Base-by-base conservation (phyloP, 2,888 invertebrate genomes). In the Zeuzera pyrina region DNA sequence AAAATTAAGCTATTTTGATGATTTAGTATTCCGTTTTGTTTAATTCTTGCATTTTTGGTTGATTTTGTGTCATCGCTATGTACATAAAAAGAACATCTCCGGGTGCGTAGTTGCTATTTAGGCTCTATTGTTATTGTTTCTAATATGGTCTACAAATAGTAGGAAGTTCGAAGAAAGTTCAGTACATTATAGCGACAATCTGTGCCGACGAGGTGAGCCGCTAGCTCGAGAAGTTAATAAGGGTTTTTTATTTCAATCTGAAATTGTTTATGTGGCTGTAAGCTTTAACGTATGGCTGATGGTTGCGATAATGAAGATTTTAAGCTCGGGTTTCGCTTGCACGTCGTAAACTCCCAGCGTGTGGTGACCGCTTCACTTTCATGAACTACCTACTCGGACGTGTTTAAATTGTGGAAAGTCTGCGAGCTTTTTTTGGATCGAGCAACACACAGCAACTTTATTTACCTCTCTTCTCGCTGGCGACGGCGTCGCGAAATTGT, bases 291-390 rank as follows among this genome's bases (percentile, higher is more conserved):
- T 57, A 65, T 56, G 49, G 57, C 53, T 52, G 66, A 63, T 64
- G 59, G 52, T 43, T 37, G 54, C 48, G 66, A 70, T 72, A 68
- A 69, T 70, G 64, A 66, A 67, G 69, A 66, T 54, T 57, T 63
- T 53, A 59, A 61, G 67, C 50, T 71, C 69, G 43, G 49, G 62
- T 74, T 72, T 60, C 70, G 51, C 44, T 42, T 45, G 52, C 65
- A 63, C 63, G 62, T 60, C 57, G 61, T 58, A 53, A 57, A 52
- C 36, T 49, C 61, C 37, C 64, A 61, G 58, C 59, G 57, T 57
- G 63, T 43, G 57, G 57, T 27, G 28, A 30, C 33, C 48, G 47
- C 34, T 41, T 27, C 34, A 10, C 19, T 25, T 11, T 24, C 12
- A 7, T 25, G n/a, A n/a, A n/a, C n/a, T n/a, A n/a, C n/a, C n/a